Conservation (phyloP, 2,113 vertebrate genomes). For the Eptesicus fuscus region DNA sequence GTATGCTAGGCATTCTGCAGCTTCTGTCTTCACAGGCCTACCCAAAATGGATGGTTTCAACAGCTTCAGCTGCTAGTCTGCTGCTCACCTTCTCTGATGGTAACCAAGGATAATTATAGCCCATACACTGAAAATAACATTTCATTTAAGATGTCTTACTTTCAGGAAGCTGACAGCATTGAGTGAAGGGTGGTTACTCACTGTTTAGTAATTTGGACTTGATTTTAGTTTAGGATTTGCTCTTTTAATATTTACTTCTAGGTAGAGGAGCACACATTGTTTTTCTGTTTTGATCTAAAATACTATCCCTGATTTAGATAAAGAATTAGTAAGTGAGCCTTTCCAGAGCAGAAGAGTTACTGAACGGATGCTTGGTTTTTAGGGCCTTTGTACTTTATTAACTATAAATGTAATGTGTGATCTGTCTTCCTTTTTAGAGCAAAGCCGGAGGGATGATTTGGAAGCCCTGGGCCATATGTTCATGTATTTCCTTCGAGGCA, state of each 20-base stretch:
- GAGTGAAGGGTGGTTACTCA: background rate
- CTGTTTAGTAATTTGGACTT: background rate
- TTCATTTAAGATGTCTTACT: background rate
- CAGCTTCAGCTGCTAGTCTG: background rate
- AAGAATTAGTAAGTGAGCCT: conserved; percentile 8
- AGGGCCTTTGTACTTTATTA: conserved; percentile 50
- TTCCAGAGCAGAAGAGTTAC: conserved; percentile 25
- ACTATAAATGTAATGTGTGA: conserved; percentile 65
- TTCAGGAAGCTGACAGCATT: background rate
- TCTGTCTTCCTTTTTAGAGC: conserved; percentile 86
- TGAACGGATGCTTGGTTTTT: conserved; percentile 40
- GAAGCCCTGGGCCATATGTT: conserved; percentile 99
- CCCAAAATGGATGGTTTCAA: background rate
- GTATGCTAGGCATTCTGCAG: background rate
- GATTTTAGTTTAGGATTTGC: conserved; percentile 44
- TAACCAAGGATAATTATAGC: background rate
- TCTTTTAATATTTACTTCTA: conserved; percentile 39
- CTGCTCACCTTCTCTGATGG: background rate
- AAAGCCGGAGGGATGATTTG: conserved; percentile 98
- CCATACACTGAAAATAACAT: background rate
- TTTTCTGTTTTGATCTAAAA: conserved; percentile 48
- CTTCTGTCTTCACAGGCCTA: background rate
- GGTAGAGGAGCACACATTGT: background rate
- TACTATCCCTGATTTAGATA: background rate
- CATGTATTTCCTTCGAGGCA: conserved; percentile 99